Evolutionary conservation across 92 coral and sea anemone species (phyloP).

Genomic region (Desmophyllum pertusum): DNA sequence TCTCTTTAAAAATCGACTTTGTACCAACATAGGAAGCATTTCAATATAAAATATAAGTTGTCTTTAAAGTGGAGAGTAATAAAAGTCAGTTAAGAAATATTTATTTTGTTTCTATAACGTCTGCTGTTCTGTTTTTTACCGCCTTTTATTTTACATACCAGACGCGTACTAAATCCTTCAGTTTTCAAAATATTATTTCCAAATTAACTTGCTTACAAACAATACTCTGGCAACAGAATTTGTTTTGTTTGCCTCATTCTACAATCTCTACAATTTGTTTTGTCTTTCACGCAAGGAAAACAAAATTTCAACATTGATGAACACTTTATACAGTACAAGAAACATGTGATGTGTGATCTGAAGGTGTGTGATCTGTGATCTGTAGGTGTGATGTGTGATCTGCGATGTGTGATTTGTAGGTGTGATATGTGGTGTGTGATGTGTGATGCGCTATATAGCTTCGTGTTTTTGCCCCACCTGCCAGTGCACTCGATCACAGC

Average conservation of each 20-base stretch:
- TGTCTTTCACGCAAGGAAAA: background rate
- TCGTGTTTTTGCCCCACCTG: slow-evolving; percentile 64
- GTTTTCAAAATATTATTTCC: background rate
- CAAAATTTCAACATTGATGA: background rate
- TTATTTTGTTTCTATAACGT: background rate
- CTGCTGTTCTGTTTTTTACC: background rate
- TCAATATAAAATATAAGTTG: background rate
- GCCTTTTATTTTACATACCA: background rate
- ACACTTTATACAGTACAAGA: background rate
- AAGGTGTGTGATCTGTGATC: too few species aligned
- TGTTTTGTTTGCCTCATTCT: background rate
- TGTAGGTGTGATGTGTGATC: too few species aligned
- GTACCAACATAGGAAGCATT: background rate
- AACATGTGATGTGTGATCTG: too few species aligned
- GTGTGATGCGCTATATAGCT: background rate
- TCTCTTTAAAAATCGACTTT: background rate
- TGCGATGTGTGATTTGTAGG: too few species aligned
- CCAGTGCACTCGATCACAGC: slow-evolving; percentile 95
- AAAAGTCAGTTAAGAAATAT: background rate
- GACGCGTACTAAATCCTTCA: background rate
- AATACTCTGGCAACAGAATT: background rate
- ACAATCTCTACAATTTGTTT: background rate
- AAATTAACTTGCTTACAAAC: background rate
- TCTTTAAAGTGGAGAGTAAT: background rate
- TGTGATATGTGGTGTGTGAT: too few species aligned